Evolutionary conservation across 2,888 invertebrate genomes (phyloP).

Genomic region (Dolomedes plantarius): DNA sequence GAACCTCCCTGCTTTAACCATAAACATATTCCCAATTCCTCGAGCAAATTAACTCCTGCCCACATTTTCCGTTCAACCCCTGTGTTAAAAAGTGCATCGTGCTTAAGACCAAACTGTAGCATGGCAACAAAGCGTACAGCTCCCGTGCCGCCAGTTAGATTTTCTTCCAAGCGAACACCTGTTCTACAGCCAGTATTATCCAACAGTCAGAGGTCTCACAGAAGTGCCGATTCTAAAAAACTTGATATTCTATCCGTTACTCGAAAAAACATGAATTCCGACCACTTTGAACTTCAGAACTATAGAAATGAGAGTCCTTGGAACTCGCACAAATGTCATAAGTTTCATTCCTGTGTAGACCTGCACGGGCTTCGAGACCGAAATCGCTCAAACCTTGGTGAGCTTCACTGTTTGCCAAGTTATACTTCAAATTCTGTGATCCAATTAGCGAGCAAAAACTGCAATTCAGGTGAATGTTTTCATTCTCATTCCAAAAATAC

Average conservation of each 20-base stretch:
- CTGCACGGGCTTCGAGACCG: too few species aligned
- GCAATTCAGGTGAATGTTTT: too few species aligned
- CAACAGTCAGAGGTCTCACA: too few species aligned
- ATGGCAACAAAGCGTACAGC: background rate
- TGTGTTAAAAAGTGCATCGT: background rate
- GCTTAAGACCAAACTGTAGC: background rate
- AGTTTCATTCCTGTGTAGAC: background rate
- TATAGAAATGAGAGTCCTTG: too few species aligned
- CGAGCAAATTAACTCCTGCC: background rate
- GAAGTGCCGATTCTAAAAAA: too few species aligned
- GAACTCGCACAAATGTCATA: background rate
- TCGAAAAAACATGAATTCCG: too few species aligned
- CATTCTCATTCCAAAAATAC: too few species aligned
- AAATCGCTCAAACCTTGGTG: too few species aligned
- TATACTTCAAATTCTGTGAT: too few species aligned
- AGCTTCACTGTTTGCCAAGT: too few species aligned
- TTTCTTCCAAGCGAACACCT: slow-evolving; percentile 10
- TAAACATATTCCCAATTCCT: slow-evolving; percentile 38
- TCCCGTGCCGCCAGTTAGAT: slow-evolving; percentile 40
- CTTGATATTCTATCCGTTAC: too few species aligned
- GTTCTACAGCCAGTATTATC: background rate
- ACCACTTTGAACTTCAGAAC: background rate
- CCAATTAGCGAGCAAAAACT: too few species aligned
- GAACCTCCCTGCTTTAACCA: slow-evolving; percentile 43
- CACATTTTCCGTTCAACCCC: slow-evolving; percentile 14